Conservation (phyloP, 2,888 invertebrate genomes). For the Minunthozetes semirufus region DNA sequence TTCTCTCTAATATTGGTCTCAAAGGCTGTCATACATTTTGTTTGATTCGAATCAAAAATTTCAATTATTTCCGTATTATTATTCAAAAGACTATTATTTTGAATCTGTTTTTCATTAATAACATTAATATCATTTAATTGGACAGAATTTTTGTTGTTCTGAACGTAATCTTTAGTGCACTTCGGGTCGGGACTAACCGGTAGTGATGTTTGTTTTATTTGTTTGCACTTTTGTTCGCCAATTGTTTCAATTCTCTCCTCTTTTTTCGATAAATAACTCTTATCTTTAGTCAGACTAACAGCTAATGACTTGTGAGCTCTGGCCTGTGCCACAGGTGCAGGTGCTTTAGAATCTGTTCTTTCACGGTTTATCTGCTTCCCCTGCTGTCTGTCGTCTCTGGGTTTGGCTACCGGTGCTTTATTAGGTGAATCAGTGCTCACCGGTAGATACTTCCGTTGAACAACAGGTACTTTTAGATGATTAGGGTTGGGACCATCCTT, state of each 20-base stretch:
- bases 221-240: background rate
- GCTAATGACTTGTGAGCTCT: constrained; percentile 4
- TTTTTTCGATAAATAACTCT: background rate
- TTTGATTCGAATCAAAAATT: background rate
- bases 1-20: too few relatives aligned
- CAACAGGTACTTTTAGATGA: background rate
- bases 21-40: background rate
- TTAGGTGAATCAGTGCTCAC: background rate
- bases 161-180: background rate
- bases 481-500: background rate
- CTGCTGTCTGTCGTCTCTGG: background rate
- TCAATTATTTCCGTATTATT: constrained; percentile 11
- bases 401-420: background rate
- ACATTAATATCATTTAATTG: background rate
- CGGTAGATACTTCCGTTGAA: background rate
- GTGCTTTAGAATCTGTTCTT: background rate
- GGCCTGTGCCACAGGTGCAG: background rate
- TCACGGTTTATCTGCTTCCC: background rate
- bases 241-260: background rate
- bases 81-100: background rate
- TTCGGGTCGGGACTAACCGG: constrained; percentile 4
- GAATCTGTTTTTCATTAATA: background rate
- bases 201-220: background rate
- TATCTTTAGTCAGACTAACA: background rate
- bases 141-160: background rate